phyloP scores from a whole-genome alignment of 2,888 invertebrate genomes.

The Melanargia galathea region DNA sequence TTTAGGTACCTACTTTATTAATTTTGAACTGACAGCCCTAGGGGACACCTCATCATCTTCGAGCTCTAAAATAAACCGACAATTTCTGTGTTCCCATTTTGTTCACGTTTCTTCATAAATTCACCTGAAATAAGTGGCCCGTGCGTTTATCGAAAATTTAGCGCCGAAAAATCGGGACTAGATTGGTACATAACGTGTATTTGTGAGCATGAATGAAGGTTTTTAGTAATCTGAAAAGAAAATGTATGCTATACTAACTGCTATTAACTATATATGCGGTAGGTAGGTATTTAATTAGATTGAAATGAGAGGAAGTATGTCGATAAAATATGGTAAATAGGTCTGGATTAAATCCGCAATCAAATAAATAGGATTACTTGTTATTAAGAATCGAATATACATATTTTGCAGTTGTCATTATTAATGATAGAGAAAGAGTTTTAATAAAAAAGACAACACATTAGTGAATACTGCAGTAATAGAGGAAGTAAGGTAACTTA shows the following conservation, averaged over 20 bases:
- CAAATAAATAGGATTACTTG: too few species aligned
- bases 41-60: conserved; percentile 7
- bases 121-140: conserved; percentile 63
- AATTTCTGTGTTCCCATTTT: conserved; percentile 43
- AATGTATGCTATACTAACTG: not conserved
- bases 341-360: too few species aligned
- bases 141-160: conserved; percentile 40
- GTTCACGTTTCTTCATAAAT: conserved; percentile 64
- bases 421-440: too few species aligned
- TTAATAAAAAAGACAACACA: too few species aligned
- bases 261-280: not conserved
- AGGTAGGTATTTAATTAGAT: not conserved
- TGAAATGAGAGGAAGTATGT: too few species aligned
- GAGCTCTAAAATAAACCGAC: conserved; percentile 12
- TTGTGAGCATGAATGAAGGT: conserved; percentile 6
- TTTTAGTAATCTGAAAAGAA: not conserved
- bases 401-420: too few species aligned
- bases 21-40: conserved; percentile 1
- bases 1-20: not conserved
- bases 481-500: too few species aligned
- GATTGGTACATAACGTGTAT: conserved; percentile 45
- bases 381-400: too few species aligned
- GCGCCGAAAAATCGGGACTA: conserved; percentile 55
- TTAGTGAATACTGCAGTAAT: too few species aligned
- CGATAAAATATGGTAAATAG: too few species aligned